Evolutionary conservation across 2,888 invertebrate species (phyloP).

Genomic region (Drosophila kanekoi): DNA sequence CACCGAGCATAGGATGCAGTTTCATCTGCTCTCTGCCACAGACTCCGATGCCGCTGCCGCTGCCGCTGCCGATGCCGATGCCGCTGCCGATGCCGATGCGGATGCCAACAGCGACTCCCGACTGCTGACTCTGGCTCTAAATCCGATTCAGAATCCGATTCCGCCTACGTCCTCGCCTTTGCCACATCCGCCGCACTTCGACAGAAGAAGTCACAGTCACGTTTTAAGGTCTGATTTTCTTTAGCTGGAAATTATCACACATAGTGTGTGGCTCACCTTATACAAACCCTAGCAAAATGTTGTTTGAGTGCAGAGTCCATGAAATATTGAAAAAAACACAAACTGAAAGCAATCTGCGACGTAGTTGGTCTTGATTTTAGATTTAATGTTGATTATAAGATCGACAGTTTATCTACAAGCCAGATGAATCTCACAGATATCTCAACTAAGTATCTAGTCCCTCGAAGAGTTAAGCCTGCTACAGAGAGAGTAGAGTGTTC

Average conservation of each 20-base stretch:
- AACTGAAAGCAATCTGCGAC: not conserved
- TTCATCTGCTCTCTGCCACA: constrained; percentile 49
- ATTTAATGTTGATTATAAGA: no score
- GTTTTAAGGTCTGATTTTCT: constrained; percentile 70
- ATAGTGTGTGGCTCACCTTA: not conserved
- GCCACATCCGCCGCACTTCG: constrained; percentile 41
- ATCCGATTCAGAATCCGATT: constrained; percentile 13
- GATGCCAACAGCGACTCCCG: not conserved
- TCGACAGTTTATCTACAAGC: no score
- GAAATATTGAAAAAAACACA: constrained; percentile 19
- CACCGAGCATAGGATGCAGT: constrained; percentile 43
- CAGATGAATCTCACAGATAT: no score
- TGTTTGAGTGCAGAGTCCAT: constrained; percentile 12
- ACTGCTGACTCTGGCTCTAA: constrained; percentile 8
- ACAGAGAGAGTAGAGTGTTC: no score
- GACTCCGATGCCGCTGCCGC: not conserved
- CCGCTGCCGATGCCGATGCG: no score
- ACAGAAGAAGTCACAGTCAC: constrained; percentile 54
- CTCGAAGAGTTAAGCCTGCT: no score
- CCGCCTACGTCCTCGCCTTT: constrained; percentile 34
- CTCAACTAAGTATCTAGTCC: no score
- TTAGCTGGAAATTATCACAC: constrained; percentile 26
- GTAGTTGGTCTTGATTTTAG: no score
- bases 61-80: no score
- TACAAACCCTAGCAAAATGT: not conserved